A percentile compares a stretch with the other conserved stretches of the same genome.
These are phyloP conservation scores for Lasius fuliginosus DNA, from an alignment of 2,888 invertebrate genomes.

Conservation along the genomic window DNA sequence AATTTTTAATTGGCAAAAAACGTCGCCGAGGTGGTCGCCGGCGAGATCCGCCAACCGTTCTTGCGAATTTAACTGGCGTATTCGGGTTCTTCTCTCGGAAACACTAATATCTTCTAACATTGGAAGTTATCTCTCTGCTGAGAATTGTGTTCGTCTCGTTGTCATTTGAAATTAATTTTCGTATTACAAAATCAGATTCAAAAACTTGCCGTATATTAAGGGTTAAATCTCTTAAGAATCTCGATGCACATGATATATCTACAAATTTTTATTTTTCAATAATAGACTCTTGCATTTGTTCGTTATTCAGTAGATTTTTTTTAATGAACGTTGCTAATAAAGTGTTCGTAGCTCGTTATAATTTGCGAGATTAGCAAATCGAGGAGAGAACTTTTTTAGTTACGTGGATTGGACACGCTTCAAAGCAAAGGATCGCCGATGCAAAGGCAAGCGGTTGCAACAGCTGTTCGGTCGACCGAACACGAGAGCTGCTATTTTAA, in stretches of 20 bases:
- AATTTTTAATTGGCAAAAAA: conserved; percentile 86
- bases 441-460: conserved; percentile 63
- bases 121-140: conserved; percentile 6
- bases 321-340: not conserved
- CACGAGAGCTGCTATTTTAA: conserved; percentile 53
- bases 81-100: conserved; percentile 27
- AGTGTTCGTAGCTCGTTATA: conserved; percentile 1
- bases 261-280: not conserved
- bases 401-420: conserved; percentile 10
- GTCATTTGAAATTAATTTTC: conserved; percentile 20
- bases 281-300: not conserved
- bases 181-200: not conserved
- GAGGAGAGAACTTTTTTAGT: conserved; percentile 18
- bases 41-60: conserved; percentile 64
- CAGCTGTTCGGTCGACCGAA: conserved; percentile 71
- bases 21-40: conserved; percentile 76
- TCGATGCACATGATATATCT: not conserved
- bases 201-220: not conserved
- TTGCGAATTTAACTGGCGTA: conserved; percentile 65
- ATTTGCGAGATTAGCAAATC: conserved; percentile 24
- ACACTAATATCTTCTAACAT: conserved; percentile 54
- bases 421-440: conserved; percentile 54
- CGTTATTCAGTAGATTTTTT: not conserved
- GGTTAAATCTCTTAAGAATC: not conserved
- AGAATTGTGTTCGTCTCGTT: conserved; percentile 5